A percentile compares a stretch with the other conserved stretches of the same genome.
Conservation (phyloP, 2,797 vertebrate species). For the Sebastes umbrosus region DNA sequence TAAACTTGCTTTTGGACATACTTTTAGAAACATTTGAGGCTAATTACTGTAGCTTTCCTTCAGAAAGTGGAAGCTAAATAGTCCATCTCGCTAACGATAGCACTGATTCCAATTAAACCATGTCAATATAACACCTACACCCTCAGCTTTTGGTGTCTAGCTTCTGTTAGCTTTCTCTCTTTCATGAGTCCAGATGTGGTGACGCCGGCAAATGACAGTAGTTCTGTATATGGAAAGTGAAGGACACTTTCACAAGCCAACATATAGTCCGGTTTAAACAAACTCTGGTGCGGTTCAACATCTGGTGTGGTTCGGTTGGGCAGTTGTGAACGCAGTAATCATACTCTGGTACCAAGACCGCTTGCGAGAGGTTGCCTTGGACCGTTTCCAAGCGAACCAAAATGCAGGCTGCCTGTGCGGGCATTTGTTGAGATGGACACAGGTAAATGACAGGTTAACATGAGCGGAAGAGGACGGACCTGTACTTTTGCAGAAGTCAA, state of each 20-base stretch:
- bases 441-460: too few relatives aligned
- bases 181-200: neutral
- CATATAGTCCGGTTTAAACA: too few relatives aligned
- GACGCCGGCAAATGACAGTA: neutral
- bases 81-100: neutral
- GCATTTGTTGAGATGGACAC: too few relatives aligned
- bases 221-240: neutral
- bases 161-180: neutral
- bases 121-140: neutral
- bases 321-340: too few relatives aligned
- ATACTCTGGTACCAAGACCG: too few relatives aligned
- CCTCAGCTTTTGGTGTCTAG: neutral
- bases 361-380: too few relatives aligned
- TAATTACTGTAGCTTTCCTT: neutral
- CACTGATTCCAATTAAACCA: neutral
- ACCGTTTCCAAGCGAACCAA: too few relatives aligned
- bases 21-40: neutral
- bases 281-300: too few relatives aligned
- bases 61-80: neutral
- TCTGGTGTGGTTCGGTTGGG: too few relatives aligned
- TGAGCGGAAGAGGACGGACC: too few relatives aligned
- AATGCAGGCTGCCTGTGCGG: too few relatives aligned
- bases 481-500: too few relatives aligned
- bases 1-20: neutral
- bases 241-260: neutral